Percentiles rank a stretch among this genome's conserved stretches.
These are phyloP conservation scores for Tricholauxania praeusta DNA, from an alignment of 2,888 invertebrate genomes.

Conservation along the genomic window DNA sequence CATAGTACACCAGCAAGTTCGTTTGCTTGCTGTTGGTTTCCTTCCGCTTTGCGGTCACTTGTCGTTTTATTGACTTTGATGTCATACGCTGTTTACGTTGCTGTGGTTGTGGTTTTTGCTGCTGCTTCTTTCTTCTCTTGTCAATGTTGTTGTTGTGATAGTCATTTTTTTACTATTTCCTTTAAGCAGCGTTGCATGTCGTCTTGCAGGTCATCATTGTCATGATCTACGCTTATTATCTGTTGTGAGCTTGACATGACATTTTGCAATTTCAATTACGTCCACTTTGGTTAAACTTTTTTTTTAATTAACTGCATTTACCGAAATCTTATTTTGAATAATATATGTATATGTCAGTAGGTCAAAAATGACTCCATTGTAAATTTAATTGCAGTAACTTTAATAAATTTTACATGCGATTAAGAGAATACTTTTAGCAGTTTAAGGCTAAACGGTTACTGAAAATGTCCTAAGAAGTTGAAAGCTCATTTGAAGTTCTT, in stretches of 20 bases:
- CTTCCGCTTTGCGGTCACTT: not conserved
- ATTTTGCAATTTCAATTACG: not conserved
- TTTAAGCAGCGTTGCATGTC: too few relatives aligned
- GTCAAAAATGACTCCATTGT: too few relatives aligned
- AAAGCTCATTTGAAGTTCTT: too few relatives aligned
- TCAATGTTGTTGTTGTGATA: not conserved
- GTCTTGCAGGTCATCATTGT: not conserved
- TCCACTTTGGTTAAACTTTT: not conserved
- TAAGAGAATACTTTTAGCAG: too few relatives aligned
- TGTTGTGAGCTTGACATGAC: not conserved
- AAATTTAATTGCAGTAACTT: too few relatives aligned
- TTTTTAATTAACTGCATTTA: not conserved
- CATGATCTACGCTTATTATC: not conserved
- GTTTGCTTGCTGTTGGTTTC: not conserved
- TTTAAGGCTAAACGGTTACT: too few relatives aligned
- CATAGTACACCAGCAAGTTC: too few relatives aligned
- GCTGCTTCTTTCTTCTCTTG: not conserved
- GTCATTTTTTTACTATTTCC: not conserved
- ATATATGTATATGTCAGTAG: too few relatives aligned
- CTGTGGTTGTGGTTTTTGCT: too few relatives aligned
- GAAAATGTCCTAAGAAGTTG: too few relatives aligned
- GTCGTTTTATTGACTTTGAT: slow-evolving; percentile 10
- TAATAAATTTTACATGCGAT: too few relatives aligned
- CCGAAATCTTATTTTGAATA: too few relatives aligned
- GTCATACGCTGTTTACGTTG: not conserved